Base-by-base conservation (phyloP, 2,113 vertebrate species). In the Spilogale gracilis region DNA sequence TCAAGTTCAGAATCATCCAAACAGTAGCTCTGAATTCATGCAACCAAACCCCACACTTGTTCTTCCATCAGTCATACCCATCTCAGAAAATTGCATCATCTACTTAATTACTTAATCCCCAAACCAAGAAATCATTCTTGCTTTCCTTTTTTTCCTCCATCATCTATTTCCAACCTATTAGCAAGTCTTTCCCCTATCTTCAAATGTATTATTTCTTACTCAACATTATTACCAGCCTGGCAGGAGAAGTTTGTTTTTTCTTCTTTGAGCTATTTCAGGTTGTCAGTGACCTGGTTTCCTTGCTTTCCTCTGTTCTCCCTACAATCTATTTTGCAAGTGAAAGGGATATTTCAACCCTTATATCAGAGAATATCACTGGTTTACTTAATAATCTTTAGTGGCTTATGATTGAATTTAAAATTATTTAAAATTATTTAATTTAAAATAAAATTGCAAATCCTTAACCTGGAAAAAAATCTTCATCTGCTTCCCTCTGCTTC, bases 321-420 rank as follows among this genome's bases (percentile, higher is more conserved):
- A 73, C n/a, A 48, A 88, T 80, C 45, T 6, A 63, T 60, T 87
- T 73, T 93, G 52, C 45, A 93, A 96, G 58, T 56, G 81, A 69
- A 76, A 82, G 27, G 74, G 63, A 94, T 80, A 85, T 89, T 61
- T 67, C 27, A 90, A 38, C 32, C 23, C 60, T 54, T 89, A 50
- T 67, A n/a, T 80, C 78, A 74, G 81, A 61, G 78, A 11, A 25
- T 86, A 50, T 67, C 38, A 63, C 5, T 90, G 74, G 63, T 45
- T 63, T 71, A 84, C 27, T 94, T 86, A 85, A 38, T 50, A 65
- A 38, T 27, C n/a, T 81, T 85, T 61, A 94, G 89, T 92, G 84
- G 58, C 10, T 89, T 89, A 76, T 86, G 79, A 81, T 14, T 81
- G 38, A 73, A 85, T 90, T 78, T 86, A 96, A 96, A 92, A 38